phyloP scores from a whole-genome alignment of 1,140 invertebrate genomes.

The Brachionus calyciflorus region DNA sequence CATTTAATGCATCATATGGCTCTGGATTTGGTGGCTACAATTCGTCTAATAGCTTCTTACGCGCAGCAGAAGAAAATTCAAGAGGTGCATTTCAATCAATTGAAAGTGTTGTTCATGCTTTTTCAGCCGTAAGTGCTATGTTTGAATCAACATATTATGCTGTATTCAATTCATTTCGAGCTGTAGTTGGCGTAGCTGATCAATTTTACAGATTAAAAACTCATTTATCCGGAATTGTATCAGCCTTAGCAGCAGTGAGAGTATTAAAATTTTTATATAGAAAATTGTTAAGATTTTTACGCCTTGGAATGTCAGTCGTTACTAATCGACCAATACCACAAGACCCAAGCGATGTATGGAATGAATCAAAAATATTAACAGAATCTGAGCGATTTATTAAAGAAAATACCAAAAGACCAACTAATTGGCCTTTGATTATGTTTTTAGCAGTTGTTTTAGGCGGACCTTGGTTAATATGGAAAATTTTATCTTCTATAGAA shows the following conservation, averaged over 20 bases:
- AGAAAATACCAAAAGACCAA: conserved; percentile 47
- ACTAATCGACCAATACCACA: conserved; percentile 47
- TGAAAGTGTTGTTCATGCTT: conserved; percentile 83
- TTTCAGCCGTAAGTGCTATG: conserved; percentile 90
- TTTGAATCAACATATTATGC: conserved; percentile 91
- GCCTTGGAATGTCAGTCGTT: conserved; percentile 47
- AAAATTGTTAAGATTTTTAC: conserved; percentile 69
- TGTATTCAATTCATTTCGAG: conserved; percentile 86
- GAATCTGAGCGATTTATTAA: conserved; percentile 46
- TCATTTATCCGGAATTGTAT: conserved; percentile 78
- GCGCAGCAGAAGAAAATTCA: conserved; percentile 83
- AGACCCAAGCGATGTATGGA: conserved; percentile 42
- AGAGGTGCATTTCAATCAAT: conserved; percentile 87
- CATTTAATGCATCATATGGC: neutral
- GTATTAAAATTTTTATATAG: conserved; percentile 74
- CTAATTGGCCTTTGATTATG: conserved; percentile 67
- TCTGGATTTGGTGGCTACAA: conserved; percentile 15
- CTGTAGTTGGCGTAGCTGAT: conserved; percentile 88
- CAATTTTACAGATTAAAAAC: conserved; percentile 79
- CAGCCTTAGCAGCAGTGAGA: conserved; percentile 75
- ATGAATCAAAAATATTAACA: conserved; percentile 46
- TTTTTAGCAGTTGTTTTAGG: conserved; percentile 82
- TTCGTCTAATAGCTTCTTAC: conserved; percentile 69
- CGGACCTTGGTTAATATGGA: conserved; percentile 86
- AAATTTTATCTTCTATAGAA: conserved; percentile 69